Evolutionary conservation across 2,888 invertebrate species (phyloP).

Genomic region (Spialia ferax): DNA sequence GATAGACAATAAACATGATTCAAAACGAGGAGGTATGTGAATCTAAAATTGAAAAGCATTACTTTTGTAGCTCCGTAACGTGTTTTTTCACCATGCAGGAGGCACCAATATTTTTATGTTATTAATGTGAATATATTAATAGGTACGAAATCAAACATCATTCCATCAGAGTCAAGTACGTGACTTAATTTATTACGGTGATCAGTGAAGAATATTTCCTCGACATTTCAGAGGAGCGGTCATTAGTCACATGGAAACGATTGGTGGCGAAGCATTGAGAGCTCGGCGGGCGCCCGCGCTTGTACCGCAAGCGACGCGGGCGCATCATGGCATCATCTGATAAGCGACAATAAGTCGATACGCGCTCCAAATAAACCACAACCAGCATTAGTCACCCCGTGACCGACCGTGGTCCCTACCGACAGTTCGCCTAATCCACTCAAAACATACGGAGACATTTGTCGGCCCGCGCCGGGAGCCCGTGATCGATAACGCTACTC

Average conservation of each 20-base stretch:
- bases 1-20: background rate
- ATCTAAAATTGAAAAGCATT: background rate
- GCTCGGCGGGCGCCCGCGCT: conserved; percentile 51
- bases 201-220: conserved; percentile 75
- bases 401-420: conserved; percentile 61
- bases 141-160: conserved; percentile 70
- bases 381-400: conserved; percentile 76
- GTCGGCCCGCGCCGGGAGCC: conserved; percentile 72
- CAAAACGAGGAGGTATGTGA: background rate
- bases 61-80: background rate
- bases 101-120: conserved; percentile 50
- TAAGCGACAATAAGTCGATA: conserved; percentile 81
- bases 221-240: conserved; percentile 69
- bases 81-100: background rate
- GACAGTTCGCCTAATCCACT: conserved; percentile 83
- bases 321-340: conserved; percentile 80
- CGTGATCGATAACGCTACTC: conserved; percentile 83
- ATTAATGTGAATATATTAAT: conserved; percentile 57
- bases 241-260: conserved; percentile 67
- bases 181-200: conserved; percentile 77
- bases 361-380: conserved; percentile 79
- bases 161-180: conserved; percentile 72
- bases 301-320: conserved; percentile 49
- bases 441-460: conserved; percentile 84
- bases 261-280: conserved; percentile 55